Evolutionary conservation across 2,888 invertebrate genomes (phyloP).

Genomic region (Encarsia formosa): DNA sequence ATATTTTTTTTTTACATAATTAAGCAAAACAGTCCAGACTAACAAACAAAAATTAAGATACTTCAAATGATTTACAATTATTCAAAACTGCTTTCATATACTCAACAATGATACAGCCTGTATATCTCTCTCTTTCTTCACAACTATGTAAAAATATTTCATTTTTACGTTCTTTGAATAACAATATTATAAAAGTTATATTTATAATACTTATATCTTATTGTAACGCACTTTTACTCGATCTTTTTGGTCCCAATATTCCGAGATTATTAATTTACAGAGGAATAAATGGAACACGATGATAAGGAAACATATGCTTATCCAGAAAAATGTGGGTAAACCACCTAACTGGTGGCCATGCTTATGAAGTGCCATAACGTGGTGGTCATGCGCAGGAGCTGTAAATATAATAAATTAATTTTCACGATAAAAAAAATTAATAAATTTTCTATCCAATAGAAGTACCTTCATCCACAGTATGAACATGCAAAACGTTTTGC

Average conservation of each 20-base stretch:
- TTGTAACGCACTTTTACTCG: constrained; percentile 67
- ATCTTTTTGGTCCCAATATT: constrained; percentile 74
- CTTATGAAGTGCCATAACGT: constrained; percentile 83
- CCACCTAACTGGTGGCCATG: constrained; percentile 89
- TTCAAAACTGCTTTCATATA: background rate
- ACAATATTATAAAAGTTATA: constrained; percentile 22
- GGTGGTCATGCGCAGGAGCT: constrained; percentile 88
- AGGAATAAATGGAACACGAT: constrained; percentile 89
- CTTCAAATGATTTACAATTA: no score
- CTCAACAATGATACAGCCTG: constrained; percentile 24
- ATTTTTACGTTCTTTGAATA: constrained; percentile 18
- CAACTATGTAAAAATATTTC: constrained; percentile 26
- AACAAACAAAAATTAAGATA: no score
- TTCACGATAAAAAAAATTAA: background rate
- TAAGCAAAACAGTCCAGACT: no score
- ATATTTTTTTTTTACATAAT: no score
- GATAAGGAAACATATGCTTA: constrained; percentile 81
- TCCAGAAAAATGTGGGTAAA: constrained; percentile 87
- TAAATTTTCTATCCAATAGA: background rate
- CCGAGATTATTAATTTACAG: constrained; percentile 85
- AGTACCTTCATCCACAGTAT: constrained; percentile 69
- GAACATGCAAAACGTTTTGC: constrained; percentile 84
- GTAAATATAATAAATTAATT: constrained; percentile 28
- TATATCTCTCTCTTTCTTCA: constrained; percentile 27
- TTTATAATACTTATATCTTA: constrained; percentile 48